phyloP scores from a whole-genome alignment of 2,113 vertebrate genomes.

The Leptodactylus fuscus region DNA sequence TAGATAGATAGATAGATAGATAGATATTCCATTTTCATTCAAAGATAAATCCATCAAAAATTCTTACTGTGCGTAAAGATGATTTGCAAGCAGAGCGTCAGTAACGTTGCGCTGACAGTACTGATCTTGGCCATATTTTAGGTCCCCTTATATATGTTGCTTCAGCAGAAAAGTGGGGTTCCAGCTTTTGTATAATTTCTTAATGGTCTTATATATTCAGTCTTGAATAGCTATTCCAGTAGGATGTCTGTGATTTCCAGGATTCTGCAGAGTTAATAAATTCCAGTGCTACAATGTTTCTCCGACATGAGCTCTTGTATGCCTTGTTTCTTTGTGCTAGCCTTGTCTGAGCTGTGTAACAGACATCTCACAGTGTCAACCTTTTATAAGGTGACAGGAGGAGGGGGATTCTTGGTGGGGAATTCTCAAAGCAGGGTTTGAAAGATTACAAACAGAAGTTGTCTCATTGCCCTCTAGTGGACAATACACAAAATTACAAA shows the following conservation, averaged over 20 bases:
- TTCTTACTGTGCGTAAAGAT: neutral
- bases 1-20: constrained; percentile 1
- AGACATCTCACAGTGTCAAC: neutral
- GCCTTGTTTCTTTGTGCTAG: neutral
- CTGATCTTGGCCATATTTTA: neutral
- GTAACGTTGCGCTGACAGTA: neutral
- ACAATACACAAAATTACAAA: neutral
- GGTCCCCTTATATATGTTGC: neutral
- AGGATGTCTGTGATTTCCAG: neutral
- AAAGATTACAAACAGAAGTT: neutral
- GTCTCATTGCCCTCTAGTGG: neutral
- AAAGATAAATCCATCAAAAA: neutral
- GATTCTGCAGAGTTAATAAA: neutral
- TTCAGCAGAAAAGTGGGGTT: neutral
- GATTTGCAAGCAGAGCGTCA: neutral
- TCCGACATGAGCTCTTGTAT: neutral
- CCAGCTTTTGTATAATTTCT: neutral
- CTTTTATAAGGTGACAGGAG: neutral
- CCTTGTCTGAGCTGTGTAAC: neutral
- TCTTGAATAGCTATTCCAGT: neutral
- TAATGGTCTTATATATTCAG: neutral
- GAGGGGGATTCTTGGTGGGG: constrained; percentile 16
- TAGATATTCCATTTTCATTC: neutral
- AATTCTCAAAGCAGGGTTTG: neutral
- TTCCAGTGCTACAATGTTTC: neutral